Conservation (phyloP, 2,888 invertebrate species). For the Dastarcus helophoroides region DNA sequence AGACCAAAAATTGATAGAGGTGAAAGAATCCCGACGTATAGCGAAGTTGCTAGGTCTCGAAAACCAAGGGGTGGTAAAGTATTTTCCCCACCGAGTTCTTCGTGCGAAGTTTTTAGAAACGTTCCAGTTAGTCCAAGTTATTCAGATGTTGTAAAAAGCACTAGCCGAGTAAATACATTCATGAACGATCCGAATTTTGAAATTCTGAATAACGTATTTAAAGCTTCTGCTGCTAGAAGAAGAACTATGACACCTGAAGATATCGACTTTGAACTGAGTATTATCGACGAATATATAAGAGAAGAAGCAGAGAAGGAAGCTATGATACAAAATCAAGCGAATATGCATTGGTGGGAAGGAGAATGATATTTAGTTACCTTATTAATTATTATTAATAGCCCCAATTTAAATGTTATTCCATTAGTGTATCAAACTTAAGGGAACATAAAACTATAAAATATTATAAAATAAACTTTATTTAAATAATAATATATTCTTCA, state of each 20-base stretch:
- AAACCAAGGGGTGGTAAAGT: constrained; percentile 1
- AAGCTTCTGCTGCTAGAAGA: neutral
- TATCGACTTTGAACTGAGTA: neutral
- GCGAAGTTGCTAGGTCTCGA: neutral
- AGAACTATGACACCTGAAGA: neutral
- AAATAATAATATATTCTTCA: too few relatives aligned
- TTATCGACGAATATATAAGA: neutral
- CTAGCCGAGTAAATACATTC: neutral
- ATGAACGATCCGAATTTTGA: neutral
- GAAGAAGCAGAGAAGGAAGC: constrained; percentile 1
- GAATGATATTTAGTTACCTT: too few relatives aligned
- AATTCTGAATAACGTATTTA: constrained; percentile 1
- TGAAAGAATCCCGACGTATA: neutral
- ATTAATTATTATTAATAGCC: too few relatives aligned
- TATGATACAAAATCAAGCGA: too few relatives aligned
- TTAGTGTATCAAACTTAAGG: too few relatives aligned
- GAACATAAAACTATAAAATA: too few relatives aligned
- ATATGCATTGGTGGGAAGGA: too few relatives aligned
- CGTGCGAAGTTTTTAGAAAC: neutral
- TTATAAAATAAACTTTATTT: too few relatives aligned
- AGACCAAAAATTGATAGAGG: neutral
- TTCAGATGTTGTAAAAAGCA: constrained; percentile 1
- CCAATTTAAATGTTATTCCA: too few relatives aligned
- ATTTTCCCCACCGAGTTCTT: neutral
- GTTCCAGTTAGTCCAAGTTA: neutral